Evolutionary conservation across 2,888 invertebrate species (phyloP), one percentile per base, ranked within the genome.

Genomic region (Frankliniella fusca): DNA sequence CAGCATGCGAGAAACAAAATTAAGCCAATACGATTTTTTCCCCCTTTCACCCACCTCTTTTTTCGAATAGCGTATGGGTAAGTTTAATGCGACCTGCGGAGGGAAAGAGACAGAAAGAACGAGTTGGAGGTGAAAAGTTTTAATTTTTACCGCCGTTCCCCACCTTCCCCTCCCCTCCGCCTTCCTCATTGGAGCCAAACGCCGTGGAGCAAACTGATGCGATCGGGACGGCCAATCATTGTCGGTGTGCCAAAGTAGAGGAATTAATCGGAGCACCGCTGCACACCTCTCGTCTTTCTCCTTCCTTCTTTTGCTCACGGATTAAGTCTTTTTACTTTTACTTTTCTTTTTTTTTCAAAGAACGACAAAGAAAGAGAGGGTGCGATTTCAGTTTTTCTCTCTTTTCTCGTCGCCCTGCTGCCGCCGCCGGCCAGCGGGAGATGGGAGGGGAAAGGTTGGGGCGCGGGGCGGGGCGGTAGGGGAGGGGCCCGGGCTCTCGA

Each of bases 191-290:
- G n/a, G 70, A 23, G 11, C 12, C 27, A 27, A 76, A 76, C 70
- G 23, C 27, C 23, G 70, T 27, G 23, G 27, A 27, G 70, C 70
- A 76, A 76, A 76, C 23, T 76, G 70, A 76, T 76, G 70, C 70
- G 70, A 76, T 76, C 70, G 70, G 27, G 70, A 27, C 23, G 12
- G 70, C 70, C 70, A 76, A 76, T 76, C 70, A 76, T 76, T 76
- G 70, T 76, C 70, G 70, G 12, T 27, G 70, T 23, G 11, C 23
- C 70, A 76, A 76, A 76, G 70, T 76, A 23, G 70, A 27, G 70
- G 70, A 76, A 76, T 76, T 76, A 76, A 76, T 27, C 38, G 38
- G 70, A 23, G 15, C 61, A 8, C 61, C 61, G 61, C 61, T 18
- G 20, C 15, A 38, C 20, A 15, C 18, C 54, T 54, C 54, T 54